These are phyloP conservation scores for Coreoperca whiteheadi DNA, from an alignment of 2,113 vertebrate genomes.

Conservation along the genomic window DNA sequence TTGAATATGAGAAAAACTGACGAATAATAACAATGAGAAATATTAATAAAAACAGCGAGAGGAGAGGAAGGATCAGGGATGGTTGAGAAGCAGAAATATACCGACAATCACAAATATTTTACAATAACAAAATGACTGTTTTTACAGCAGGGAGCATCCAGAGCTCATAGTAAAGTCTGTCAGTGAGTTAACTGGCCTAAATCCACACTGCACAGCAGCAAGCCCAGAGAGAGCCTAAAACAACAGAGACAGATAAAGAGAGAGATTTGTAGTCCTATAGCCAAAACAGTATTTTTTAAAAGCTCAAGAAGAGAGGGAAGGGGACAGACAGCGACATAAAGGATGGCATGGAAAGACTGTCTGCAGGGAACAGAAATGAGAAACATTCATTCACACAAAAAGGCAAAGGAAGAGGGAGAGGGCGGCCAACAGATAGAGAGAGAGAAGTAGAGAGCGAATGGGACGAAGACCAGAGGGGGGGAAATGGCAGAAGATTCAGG, in stretches of 20 bases:
- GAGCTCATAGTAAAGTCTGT: not conserved
- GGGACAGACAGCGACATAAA: conserved; percentile 9
- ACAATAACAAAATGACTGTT: not conserved
- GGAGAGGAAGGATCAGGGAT: not conserved
- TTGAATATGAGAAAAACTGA: not conserved
- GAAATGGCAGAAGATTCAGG: conserved; percentile 38
- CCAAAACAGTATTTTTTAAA: conserved; percentile 25
- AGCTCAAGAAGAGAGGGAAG: not conserved
- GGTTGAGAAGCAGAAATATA: not conserved
- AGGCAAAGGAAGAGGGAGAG: not conserved
- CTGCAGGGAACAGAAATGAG: conserved; percentile 7
- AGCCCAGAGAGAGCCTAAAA: not conserved
- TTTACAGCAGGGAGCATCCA: not conserved
- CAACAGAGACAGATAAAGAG: not conserved
- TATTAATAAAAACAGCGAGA: conserved; percentile 22
- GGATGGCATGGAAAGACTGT: conserved; percentile 2
- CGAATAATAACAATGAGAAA: not conserved
- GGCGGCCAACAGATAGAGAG: not conserved
- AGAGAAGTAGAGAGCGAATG: not conserved
- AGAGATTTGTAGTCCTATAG: conserved; percentile 2
- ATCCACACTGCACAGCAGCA: conserved; percentile 3
- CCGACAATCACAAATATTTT: not conserved
- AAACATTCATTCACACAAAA: conserved; percentile 46
- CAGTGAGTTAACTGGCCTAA: not conserved
- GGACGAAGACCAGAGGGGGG: conserved; percentile 15